phyloP scores from a whole-genome alignment of 1,140 invertebrate genomes.

The Caerostris extrusa region DNA sequence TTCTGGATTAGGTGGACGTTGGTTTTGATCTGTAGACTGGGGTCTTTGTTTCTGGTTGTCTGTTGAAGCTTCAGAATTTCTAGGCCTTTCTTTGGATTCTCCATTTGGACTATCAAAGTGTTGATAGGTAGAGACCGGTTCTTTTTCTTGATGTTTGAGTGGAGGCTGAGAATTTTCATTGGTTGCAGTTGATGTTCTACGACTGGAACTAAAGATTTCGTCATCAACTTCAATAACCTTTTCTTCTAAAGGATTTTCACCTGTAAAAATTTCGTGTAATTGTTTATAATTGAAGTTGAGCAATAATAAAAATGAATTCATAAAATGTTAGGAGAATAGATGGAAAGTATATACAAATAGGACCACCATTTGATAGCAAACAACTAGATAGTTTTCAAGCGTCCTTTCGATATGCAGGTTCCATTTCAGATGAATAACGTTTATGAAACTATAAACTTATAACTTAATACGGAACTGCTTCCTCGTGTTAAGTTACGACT shows the following conservation, averaged over 20 bases:
- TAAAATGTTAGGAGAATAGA: too few relatives aligned
- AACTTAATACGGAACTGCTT: too few relatives aligned
- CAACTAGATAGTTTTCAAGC: too few relatives aligned
- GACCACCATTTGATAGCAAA: too few relatives aligned
- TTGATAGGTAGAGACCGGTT: slow-evolving; percentile 37
- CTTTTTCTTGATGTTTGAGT: slow-evolving; percentile 50
- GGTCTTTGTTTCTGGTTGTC: background rate
- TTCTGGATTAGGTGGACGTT: background rate
- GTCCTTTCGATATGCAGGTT: too few relatives aligned
- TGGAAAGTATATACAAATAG: too few relatives aligned
- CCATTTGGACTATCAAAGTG: slow-evolving; percentile 37
- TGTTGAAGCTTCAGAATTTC: background rate
- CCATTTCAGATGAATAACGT: too few relatives aligned
- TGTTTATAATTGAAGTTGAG: too few relatives aligned
- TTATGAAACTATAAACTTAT: too few relatives aligned
- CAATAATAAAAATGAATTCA: too few relatives aligned
- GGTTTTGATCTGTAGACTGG: background rate
- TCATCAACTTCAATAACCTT: slow-evolving; percentile 19
- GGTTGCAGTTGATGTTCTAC: slow-evolving; percentile 21
- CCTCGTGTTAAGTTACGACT: too few relatives aligned
- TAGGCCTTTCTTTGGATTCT: slow-evolving; percentile 50
- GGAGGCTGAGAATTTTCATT: background rate
- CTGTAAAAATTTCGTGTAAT: background rate
- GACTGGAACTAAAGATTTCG: slow-evolving; percentile 69
- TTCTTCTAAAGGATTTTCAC: background rate